phyloP scores from a whole-genome alignment of 2,888 invertebrate species.

The Lordiphosa andalusiaca region DNA sequence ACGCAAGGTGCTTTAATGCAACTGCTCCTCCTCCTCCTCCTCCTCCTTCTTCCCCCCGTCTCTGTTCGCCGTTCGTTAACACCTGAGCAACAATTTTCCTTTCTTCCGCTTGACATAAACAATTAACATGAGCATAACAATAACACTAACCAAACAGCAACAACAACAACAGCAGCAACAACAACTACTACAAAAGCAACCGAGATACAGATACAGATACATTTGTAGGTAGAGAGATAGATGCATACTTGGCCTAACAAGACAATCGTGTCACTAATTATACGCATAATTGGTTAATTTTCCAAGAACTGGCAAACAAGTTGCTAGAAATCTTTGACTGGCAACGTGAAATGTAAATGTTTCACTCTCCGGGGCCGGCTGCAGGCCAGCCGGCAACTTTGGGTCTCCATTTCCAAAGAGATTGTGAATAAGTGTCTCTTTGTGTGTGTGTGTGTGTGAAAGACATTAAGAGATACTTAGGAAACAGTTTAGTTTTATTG shows the following conservation, averaged over 20 bases:
- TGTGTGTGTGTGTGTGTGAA: constrained; percentile 24
- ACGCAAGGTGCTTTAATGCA: constrained; percentile 28
- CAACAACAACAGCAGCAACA: constrained; percentile 12
- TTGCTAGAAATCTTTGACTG: constrained; percentile 21
- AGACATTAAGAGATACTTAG: constrained; percentile 29
- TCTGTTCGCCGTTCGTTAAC: constrained; percentile 60
- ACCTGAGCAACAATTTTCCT: constrained; percentile 49
- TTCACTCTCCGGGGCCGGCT: constrained; percentile 9
- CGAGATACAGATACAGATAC: constrained; percentile 11
- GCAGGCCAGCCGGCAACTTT: constrained; percentile 2
- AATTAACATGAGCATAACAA: constrained; percentile 64
- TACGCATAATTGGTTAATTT: constrained; percentile 71
- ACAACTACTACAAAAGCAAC: constrained; percentile 24
- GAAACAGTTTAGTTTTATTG: not conserved
- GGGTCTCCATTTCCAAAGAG: constrained; percentile 19
- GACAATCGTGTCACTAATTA: constrained; percentile 75
- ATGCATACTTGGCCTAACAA: constrained; percentile 43
- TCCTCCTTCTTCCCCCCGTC: constrained; percentile 4
- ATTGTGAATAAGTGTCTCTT: not conserved
- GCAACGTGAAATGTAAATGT: constrained; percentile 44
- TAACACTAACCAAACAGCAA: constrained; percentile 32
- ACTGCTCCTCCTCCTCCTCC: too few species aligned
- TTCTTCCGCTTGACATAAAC: constrained; percentile 57
- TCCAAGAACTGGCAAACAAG: constrained; percentile 58
- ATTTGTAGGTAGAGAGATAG: constrained; percentile 5